A percentile compares a stretch with the other conserved stretches of the same genome.
Conservation (phyloP, 2,797 vertebrate genomes). For the Sebastes wilsoni region DNA sequence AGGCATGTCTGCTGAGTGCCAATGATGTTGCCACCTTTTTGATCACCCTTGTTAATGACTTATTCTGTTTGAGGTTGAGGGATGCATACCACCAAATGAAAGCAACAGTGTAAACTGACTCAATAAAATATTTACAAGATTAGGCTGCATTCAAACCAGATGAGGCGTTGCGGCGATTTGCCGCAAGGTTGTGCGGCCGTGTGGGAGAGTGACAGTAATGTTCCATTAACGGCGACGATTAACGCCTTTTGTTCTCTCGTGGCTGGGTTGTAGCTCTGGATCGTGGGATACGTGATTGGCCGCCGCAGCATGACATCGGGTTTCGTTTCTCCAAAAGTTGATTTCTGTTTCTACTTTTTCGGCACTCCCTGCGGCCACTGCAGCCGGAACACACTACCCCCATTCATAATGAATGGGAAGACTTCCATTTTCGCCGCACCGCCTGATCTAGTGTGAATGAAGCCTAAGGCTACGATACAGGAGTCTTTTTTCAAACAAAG, state of each 20-base stretch:
- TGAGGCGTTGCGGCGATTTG: neutral
- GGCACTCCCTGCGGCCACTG: no score
- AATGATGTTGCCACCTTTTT: neutral
- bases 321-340: no score
- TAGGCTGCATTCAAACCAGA: no score
- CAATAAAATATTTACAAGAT: neutral
- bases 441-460: no score
- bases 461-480: no score
- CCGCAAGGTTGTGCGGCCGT: neutral
- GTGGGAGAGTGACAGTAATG: neutral
- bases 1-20: neutral
- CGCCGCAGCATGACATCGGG: no score
- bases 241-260: neutral
- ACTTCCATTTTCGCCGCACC: no score
- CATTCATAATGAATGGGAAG: no score
- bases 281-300: neutral
- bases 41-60: neutral
- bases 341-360: no score
- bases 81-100: neutral
- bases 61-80: neutral
- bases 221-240: neutral
- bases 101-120: neutral
- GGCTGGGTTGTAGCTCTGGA: neutral
- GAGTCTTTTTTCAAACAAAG: neutral
- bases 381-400: no score